Base-by-base conservation (phyloP, 2,888 invertebrate genomes). In the Acleris cristana region DNA sequence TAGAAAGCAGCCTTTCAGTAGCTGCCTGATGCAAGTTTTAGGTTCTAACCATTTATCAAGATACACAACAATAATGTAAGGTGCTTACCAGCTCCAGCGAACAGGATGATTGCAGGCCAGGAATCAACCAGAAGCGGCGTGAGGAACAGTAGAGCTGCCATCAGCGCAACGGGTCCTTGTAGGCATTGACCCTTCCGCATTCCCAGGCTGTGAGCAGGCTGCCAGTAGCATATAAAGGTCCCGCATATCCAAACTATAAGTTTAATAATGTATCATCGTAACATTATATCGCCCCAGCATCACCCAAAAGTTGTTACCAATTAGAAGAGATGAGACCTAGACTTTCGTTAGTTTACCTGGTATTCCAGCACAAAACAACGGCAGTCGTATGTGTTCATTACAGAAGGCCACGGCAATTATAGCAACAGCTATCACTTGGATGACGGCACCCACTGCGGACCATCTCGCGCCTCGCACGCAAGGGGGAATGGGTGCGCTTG, bases 71-170 rank as follows among this genome's bases (percentile, higher is more conserved):
- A 12, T 55, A 40, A 18, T 34, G 14, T 14, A 16, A 57, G 19
- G 2, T 19, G 51, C 49, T 78, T 85, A 95, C 95, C 95, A 78
- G 95, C 94, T 69, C 92, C 86, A 69, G 94, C 89, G 87, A 95
- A 95, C 56, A 95, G 88, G 7, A 94, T 83, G 54, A 95, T 90
- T 26, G 95, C 94, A 45, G 94, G 94, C 94, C 95, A 95, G 51
- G 95, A 94, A 74, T 94, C 94, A 5, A 93, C 79, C 19, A 95
- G 80, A 54, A 95, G 83, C 19, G 94, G 94, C 4, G 94, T 93
- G 3, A 94, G 90, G 63, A 95, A 93, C 75, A 90, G 81, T 40
- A 93, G 76, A 54, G 94, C 90, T 48, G 92, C 88, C 60, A 91
- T 76, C 78, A 94, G 82, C 2, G 93, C 90, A 14, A 93, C 71